These are phyloP conservation scores for Phaethornis superciliosus DNA, from an alignment of 2,113 vertebrate genomes.

Conservation along the genomic window DNA sequence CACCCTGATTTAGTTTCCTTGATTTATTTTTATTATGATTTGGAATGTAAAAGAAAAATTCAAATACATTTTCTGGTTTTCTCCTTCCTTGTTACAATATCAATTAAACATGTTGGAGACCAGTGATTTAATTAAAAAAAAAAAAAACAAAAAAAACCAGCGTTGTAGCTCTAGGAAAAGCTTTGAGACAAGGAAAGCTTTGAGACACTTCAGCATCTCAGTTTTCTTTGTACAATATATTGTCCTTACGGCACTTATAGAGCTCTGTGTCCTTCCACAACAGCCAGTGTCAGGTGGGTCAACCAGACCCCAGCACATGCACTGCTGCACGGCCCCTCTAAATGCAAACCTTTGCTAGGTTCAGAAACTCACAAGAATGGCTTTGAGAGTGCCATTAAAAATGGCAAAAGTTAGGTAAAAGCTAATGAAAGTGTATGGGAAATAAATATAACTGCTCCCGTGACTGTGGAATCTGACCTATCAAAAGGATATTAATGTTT, in stretches of 20 bases:
- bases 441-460: background rate
- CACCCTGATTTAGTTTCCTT: background rate
- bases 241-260: too few relatives aligned
- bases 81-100: background rate
- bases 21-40: background rate
- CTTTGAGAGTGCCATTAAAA: background rate
- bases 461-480: background rate
- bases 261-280: background rate
- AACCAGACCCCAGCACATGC: background rate
- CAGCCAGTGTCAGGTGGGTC: background rate
- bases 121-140: background rate
- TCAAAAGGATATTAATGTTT: background rate
- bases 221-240: background rate
- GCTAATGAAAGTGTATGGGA: background rate
- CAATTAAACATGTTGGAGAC: background rate
- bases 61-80: background rate
- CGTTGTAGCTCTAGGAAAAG: background rate
- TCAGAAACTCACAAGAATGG: background rate
- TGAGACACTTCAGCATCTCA: accelerated
- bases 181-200: background rate
- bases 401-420: background rate
- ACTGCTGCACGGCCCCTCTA: background rate
- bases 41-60: background rate
- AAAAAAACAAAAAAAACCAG: too few relatives aligned
- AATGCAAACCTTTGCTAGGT: background rate